Conservation (phyloP, 2,888 invertebrate genomes). For the Dermolepida albohirtum region DNA sequence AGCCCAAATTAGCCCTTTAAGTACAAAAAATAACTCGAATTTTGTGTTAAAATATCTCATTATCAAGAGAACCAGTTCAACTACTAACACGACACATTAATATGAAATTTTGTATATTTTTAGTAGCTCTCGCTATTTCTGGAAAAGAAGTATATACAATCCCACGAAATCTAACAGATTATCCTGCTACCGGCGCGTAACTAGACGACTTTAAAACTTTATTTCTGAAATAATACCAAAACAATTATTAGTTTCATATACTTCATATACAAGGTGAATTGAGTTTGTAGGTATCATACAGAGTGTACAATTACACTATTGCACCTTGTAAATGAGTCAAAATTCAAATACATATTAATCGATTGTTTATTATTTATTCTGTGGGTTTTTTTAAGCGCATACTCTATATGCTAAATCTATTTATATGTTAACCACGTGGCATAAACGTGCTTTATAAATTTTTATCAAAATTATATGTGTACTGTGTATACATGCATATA, state of each 20-base stretch:
- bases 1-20: no score
- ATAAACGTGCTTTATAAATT: slow-evolving; percentile 26
- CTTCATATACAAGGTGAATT: no score
- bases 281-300: not conserved
- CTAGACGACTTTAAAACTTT: not conserved
- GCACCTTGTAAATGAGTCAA: not conserved
- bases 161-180: slow-evolving; percentile 52
- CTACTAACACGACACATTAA: slow-evolving; percentile 52
- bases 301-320: not conserved
- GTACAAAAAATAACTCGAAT: no score
- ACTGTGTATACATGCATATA: slow-evolving; percentile 8
- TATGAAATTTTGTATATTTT: slow-evolving; percentile 55
- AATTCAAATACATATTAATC: slow-evolving; percentile 1
- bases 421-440: slow-evolving; percentile 37
- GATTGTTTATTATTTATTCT: not conserved
- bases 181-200: slow-evolving; percentile 1
- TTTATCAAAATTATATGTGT: slow-evolving; percentile 17
- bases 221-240: no score
- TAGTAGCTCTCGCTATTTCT: slow-evolving; percentile 55
- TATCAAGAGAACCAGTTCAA: slow-evolving; percentile 47
- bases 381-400: not conserved
- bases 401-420: slow-evolving; percentile 24
- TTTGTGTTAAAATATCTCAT: slow-evolving; percentile 12
- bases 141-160: slow-evolving; percentile 55
- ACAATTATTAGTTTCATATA: no score